Evolutionary conservation across 2,113 vertebrate genomes (phyloP).

Genomic region (Cheilinus undulatus): DNA sequence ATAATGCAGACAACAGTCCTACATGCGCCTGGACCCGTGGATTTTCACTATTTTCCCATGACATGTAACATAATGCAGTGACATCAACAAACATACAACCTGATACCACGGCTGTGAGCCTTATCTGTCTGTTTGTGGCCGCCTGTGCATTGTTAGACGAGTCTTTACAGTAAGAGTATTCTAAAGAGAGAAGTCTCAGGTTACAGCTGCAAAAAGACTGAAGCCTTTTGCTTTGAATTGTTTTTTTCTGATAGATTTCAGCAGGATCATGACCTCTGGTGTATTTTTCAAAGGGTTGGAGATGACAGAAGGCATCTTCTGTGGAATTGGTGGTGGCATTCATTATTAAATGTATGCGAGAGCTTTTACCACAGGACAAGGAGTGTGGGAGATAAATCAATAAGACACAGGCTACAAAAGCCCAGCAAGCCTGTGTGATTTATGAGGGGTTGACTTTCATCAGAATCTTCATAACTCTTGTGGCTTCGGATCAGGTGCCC

Average conservation of each 20-base stretch:
- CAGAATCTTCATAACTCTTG: constrained; percentile 29
- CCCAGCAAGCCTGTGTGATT: constrained; percentile 33
- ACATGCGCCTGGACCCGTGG: too few relatives aligned
- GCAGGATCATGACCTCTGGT: not conserved
- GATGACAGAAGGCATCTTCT: not conserved
- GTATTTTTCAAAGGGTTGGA: not conserved
- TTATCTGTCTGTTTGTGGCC: too few relatives aligned
- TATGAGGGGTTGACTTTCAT: constrained; percentile 33
- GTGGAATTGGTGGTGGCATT: not conserved
- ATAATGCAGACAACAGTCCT: too few relatives aligned
- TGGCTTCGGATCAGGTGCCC: not conserved
- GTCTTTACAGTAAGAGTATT: too few relatives aligned
- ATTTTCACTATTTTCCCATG: too few relatives aligned
- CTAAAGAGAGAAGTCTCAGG: too few relatives aligned
- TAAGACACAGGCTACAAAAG: constrained; percentile 11
- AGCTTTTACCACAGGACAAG: not conserved
- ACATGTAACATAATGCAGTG: too few relatives aligned
- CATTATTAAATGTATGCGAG: not conserved
- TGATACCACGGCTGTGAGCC: too few relatives aligned
- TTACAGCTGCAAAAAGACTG: too few relatives aligned
- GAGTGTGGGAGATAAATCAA: constrained; percentile 20
- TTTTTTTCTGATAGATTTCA: not conserved
- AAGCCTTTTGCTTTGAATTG: too few relatives aligned
- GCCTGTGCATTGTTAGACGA: too few relatives aligned
- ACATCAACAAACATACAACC: too few relatives aligned